A percentile compares a stretch with the other conserved stretches of the same genome.
phyloP scores from a whole-genome alignment of 1,140 invertebrate species.

The Octopus sinensis region DNA sequence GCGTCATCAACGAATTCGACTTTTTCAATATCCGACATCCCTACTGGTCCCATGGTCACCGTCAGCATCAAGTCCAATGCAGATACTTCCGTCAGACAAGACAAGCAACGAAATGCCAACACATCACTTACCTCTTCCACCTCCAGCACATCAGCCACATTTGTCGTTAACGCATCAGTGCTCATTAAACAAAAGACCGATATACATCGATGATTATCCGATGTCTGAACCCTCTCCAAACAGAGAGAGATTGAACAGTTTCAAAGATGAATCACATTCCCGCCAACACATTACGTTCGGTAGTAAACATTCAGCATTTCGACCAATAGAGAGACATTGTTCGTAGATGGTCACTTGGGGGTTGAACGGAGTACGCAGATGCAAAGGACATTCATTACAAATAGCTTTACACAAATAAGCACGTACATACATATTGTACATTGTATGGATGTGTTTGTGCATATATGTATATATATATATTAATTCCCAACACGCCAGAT shows the following conservation, averaged over 20 bases:
- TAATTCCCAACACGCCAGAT: conserved; percentile 13
- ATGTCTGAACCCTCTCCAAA: not conserved
- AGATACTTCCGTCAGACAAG: not conserved
- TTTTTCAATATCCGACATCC: conserved; percentile 35
- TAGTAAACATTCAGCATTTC: conserved; percentile 24
- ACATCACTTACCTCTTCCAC: conserved; percentile 23
- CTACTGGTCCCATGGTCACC: not conserved
- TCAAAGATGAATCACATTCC: not conserved
- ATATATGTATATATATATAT: conserved; percentile 18
- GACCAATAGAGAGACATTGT: conserved; percentile 27
- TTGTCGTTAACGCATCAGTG: not conserved
- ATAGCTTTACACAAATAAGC: too few species aligned
- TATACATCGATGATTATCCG: not conserved
- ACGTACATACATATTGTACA: too few species aligned
- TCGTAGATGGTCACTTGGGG: conserved; percentile 26
- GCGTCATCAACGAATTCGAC: conserved; percentile 58
- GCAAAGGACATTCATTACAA: too few species aligned
- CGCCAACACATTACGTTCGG: not conserved
- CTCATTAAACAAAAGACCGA: too few species aligned
- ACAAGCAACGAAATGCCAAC: not conserved
- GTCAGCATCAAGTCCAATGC: not conserved
- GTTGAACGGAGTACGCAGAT: conserved; percentile 19
- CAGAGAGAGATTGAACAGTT: not conserved
- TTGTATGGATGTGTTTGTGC: conserved; percentile 23
- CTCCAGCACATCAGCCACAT: conserved; percentile 17